phyloP scores from a whole-genome alignment of 1,140 invertebrate genomes.

The Meloidogyne floridensis region DNA sequence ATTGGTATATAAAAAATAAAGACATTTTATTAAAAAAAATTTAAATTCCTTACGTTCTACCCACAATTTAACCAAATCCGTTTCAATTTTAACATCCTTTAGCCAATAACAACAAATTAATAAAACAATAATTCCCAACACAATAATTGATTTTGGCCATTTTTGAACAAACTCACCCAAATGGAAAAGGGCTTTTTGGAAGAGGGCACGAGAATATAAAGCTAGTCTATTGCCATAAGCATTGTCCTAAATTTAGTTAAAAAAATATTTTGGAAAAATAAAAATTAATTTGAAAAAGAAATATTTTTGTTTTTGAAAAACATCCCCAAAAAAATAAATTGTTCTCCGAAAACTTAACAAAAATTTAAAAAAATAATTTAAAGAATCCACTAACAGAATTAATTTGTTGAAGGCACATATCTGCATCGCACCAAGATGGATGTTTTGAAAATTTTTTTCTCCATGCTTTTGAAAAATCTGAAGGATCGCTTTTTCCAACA shows the following conservation, averaged over 20 bases:
- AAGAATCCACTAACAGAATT: slow-evolving; percentile 43
- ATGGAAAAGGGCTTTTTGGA: slow-evolving; percentile 54
- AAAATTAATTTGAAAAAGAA: too few species aligned
- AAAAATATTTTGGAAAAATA: neutral
- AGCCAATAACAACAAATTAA: slow-evolving; percentile 53
- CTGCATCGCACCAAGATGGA: slow-evolving; percentile 65
- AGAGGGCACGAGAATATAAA: slow-evolving; percentile 59
- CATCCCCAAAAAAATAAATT: too few species aligned
- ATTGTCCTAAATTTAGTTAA: slow-evolving; percentile 54
- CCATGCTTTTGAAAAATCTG: slow-evolving; percentile 59
- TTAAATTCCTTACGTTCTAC: slow-evolving; percentile 52
- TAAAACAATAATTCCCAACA: slow-evolving; percentile 52
- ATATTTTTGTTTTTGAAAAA: too few species aligned
- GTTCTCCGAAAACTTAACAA: too few species aligned
- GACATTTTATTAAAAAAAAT: neutral
- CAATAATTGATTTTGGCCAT: slow-evolving; percentile 51
- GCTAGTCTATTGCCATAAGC: slow-evolving; percentile 59
- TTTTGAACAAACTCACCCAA: slow-evolving; percentile 57
- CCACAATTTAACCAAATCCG: slow-evolving; percentile 64
- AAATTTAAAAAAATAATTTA: slow-evolving; percentile 9
- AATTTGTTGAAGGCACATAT: slow-evolving; percentile 64
- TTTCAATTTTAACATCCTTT: slow-evolving; percentile 60
- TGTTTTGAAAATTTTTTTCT: slow-evolving; percentile 61
- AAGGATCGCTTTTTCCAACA: slow-evolving; percentile 60
- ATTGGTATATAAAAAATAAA: too few species aligned